These are phyloP conservation scores for Macrobrachium rosenbergii DNA, from an alignment of 1,140 invertebrate species.

Conservation along the genomic window DNA sequence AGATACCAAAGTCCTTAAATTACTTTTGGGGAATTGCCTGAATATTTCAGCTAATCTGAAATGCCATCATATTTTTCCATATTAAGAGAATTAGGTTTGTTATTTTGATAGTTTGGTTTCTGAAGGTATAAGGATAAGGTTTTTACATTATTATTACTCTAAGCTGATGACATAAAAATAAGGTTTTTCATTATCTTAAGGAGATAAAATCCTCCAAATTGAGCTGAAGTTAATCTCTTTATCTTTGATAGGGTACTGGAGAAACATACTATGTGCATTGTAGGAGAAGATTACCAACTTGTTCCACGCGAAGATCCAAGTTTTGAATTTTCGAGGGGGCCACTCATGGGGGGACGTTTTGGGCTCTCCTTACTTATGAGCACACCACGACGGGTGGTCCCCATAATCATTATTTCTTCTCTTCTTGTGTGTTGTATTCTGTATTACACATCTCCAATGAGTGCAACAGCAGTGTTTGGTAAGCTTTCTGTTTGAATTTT, in stretches of 20 bases:
- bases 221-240: too few relatives aligned
- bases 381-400: conserved; percentile 52
- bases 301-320: conserved; percentile 35
- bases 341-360: conserved; percentile 52
- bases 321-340: conserved; percentile 31
- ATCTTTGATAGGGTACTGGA: not conserved
- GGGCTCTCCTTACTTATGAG: conserved; percentile 38
- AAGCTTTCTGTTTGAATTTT: not conserved
- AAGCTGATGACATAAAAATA: too few relatives aligned
- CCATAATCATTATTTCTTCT: conserved; percentile 46
- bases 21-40: too few relatives aligned
- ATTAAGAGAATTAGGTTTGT: too few relatives aligned
- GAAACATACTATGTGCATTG: conserved; percentile 8
- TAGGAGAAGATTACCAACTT: conserved; percentile 29
- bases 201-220: too few relatives aligned
- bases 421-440: conserved; percentile 45
- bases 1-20: too few relatives aligned
- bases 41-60: too few relatives aligned
- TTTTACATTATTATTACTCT: too few relatives aligned
- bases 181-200: too few relatives aligned
- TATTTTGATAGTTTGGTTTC: too few relatives aligned
- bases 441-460: conserved; percentile 51
- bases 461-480: conserved; percentile 51
- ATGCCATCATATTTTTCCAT: too few relatives aligned
- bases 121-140: too few relatives aligned